Evolutionary conservation across 2,797 vertebrate genomes (phyloP).

Genomic region (Hoplostethus mediterraneus): DNA sequence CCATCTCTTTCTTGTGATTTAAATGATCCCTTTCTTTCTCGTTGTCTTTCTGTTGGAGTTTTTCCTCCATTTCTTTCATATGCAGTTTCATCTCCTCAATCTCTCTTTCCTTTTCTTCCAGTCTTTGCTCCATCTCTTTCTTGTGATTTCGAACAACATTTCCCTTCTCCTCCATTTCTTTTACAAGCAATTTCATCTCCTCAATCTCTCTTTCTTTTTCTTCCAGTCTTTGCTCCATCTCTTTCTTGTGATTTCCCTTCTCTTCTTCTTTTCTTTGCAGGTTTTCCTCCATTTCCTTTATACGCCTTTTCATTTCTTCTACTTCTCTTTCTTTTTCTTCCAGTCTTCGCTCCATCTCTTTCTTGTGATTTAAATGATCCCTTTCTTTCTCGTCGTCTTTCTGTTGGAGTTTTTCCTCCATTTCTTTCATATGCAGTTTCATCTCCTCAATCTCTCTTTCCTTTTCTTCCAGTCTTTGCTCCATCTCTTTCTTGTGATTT

Average conservation of each 20-base stretch:
- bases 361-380: background rate
- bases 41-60: conserved; percentile 18
- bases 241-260: background rate
- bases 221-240: background rate
- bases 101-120: conserved; percentile 30
- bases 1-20: no score
- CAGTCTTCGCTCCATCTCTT: no score
- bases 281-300: no score
- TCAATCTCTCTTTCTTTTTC: conserved; percentile 38
- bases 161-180: no score
- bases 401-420: conserved; percentile 14
- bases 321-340: no score
- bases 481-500: conserved; percentile 17
- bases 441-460: conserved; percentile 43
- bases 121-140: background rate
- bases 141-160: no score
- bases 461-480: conserved; percentile 29
- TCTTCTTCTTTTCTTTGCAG: no score
- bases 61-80: no score
- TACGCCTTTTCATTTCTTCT: no score
- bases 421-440: conserved; percentile 10
- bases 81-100: conserved; percentile 6
- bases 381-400: conserved; percentile 34
- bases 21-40: conserved; percentile 17
- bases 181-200: conserved; percentile 33